Evolutionary conservation across 2,888 invertebrate genomes (phyloP).

Genomic region (Hirtodrosophila cameraria): DNA sequence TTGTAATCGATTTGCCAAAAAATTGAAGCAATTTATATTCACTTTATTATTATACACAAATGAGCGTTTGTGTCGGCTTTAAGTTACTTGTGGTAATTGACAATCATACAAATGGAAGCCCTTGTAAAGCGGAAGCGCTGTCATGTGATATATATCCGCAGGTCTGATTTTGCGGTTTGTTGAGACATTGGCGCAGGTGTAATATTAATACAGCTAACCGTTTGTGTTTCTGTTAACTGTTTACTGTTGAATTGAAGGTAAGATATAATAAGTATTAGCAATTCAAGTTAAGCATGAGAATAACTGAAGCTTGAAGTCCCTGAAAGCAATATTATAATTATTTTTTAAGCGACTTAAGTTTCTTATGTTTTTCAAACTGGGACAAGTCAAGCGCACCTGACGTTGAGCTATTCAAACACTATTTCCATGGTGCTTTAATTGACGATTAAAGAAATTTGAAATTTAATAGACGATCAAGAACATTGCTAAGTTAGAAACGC

Average conservation of each 20-base stretch:
- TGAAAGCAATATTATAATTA: too few species aligned
- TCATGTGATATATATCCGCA: constrained; percentile 40
- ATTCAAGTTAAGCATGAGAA: too few species aligned
- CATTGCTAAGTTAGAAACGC: too few species aligned
- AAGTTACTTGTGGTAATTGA: constrained; percentile 33
- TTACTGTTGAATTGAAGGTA: not conserved
- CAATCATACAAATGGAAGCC: constrained; percentile 39
- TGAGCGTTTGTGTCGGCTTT: constrained; percentile 6
- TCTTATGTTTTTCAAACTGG: too few species aligned
- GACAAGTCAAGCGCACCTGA: too few species aligned
- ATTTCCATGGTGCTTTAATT: too few species aligned
- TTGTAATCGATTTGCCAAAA: constrained; percentile 20
- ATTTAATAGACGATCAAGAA: too few species aligned
- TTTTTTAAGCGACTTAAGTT: too few species aligned
- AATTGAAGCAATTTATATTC: constrained; percentile 14
- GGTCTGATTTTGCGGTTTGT: constrained; percentile 49
- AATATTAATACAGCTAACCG: constrained; percentile 17
- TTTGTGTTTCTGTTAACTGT: not conserved
- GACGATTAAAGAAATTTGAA: too few species aligned
- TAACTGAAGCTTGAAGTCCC: too few species aligned
- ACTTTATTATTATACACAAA: constrained; percentile 1
- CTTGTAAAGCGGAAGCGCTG: constrained; percentile 47
- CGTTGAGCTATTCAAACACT: too few species aligned
- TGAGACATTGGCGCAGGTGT: constrained; percentile 63
- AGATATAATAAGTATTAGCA: not conserved